Conservation (phyloP, 2,888 invertebrate species). For the Drosophila rubida region DNA sequence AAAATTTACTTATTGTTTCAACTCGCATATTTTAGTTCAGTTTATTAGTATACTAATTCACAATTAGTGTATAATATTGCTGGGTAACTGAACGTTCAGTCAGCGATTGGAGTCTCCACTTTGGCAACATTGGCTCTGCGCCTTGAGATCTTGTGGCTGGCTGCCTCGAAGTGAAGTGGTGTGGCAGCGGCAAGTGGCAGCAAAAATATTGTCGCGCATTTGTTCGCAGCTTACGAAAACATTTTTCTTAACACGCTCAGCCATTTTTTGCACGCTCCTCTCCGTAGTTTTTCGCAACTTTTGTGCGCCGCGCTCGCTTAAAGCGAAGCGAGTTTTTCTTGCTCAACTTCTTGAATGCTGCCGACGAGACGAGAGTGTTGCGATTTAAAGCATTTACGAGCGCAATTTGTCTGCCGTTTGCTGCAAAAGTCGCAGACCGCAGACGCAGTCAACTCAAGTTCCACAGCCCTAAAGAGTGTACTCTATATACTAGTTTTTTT, state of each 20-base stretch:
- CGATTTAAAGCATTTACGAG: conserved; percentile 79
- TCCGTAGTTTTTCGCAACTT: conserved; percentile 59
- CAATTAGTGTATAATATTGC: too few relatives aligned
- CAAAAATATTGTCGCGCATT: conserved; percentile 79
- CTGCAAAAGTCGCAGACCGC: conserved; percentile 61
- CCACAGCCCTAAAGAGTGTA: conserved; percentile 32
- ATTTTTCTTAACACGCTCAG: conserved; percentile 78
- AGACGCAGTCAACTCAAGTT: conserved; percentile 70
- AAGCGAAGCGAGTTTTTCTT: conserved; percentile 54
- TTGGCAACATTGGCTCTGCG: conserved; percentile 18
- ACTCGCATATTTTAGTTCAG: too few relatives aligned
- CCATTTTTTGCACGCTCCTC: conserved; percentile 72
- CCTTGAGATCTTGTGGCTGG: conserved; percentile 20
- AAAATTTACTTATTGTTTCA: too few relatives aligned
- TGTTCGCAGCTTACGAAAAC: conserved; percentile 80
- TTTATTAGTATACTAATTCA: too few relatives aligned
- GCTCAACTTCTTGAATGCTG: conserved; percentile 15
- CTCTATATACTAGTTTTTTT: conserved; percentile 13
- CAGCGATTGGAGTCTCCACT: conserved; percentile 17
- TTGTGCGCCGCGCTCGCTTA: conserved; percentile 45
- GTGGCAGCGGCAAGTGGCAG: conserved; percentile 39
- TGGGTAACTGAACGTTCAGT: conserved; percentile 18
- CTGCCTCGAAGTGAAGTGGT: not conserved
- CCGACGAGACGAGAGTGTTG: conserved; percentile 46
- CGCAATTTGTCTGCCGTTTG: conserved; percentile 69